Conservation (phyloP, 2,113 vertebrate species). For the Eonycteris spelaea region DNA sequence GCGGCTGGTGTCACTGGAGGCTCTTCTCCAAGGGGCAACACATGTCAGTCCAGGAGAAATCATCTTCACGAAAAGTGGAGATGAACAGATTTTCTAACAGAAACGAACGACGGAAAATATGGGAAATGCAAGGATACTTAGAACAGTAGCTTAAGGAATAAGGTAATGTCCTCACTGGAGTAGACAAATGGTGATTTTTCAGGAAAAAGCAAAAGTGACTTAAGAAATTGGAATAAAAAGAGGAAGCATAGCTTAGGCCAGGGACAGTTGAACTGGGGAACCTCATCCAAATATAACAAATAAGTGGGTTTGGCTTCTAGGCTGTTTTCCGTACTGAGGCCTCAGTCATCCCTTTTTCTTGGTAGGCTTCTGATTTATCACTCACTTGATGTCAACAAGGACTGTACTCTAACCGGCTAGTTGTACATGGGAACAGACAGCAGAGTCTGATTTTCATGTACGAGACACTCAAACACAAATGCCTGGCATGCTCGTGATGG, state of each 20-base stretch:
- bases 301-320: not conserved
- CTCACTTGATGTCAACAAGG: not conserved
- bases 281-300: not conserved
- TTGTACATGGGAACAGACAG: not conserved
- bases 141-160: not conserved
- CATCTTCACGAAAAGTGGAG: not conserved
- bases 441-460: not conserved
- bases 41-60: not conserved
- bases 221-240: not conserved
- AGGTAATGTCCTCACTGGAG: not conserved
- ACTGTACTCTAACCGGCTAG: not conserved
- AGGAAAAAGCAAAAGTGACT: not conserved
- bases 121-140: not conserved
- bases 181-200: slow-evolving; percentile 27
- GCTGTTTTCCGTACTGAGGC: not conserved
- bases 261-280: not conserved
- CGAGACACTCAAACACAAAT: not conserved
- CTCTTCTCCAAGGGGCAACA: not conserved
- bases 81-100: not conserved
- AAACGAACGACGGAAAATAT: not conserved
- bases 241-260: slow-evolving; percentile 15
- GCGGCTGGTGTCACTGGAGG: not conserved
- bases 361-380: not conserved
- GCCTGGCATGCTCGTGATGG: not conserved
- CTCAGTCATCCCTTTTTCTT: not conserved